These are phyloP conservation scores for Intellagama lesueurii DNA, from an alignment of 2,797 vertebrate genomes.

Conservation along the genomic window DNA sequence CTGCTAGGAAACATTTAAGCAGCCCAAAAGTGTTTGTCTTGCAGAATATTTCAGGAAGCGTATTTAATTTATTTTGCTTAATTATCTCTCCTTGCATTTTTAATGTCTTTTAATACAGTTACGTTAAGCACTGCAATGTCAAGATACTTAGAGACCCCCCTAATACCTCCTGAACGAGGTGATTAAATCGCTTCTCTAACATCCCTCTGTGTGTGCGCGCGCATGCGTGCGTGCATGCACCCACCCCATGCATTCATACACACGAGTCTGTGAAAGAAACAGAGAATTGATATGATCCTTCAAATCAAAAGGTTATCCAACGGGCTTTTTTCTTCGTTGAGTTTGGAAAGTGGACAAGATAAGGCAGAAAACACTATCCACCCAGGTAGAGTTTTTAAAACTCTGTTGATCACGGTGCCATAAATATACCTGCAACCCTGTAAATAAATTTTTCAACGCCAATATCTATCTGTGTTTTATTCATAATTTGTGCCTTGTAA, in stretches of 20 bases:
- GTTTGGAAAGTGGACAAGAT: too few species aligned
- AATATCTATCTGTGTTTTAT: neutral
- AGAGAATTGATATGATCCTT: neutral
- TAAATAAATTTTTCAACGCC: neutral
- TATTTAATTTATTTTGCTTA: conserved; percentile 61
- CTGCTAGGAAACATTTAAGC: conserved; percentile 26
- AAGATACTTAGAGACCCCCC: conserved; percentile 14
- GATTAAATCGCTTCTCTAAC: conserved; percentile 1
- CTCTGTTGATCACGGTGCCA: neutral
- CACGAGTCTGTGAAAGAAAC: too few species aligned
- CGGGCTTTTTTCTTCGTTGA: too few species aligned
- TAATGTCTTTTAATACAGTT: conserved; percentile 59
- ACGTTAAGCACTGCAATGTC: conserved; percentile 41
- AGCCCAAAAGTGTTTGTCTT: conserved; percentile 26
- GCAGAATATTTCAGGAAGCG: conserved; percentile 51
- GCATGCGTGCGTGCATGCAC: too few species aligned
- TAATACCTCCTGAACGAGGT: neutral
- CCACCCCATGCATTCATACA: too few species aligned
- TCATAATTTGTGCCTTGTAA: conserved; percentile 8
- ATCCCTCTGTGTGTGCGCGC: neutral
- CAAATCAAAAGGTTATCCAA: neutral
- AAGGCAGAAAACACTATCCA: neutral
- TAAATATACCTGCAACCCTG: neutral
- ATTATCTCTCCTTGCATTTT: conserved; percentile 64
- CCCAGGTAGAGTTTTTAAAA: neutral